A percentile compares a stretch with the other conserved stretches of the same genome.
phyloP scores from a whole-genome alignment of 2,797 vertebrate genomes.

The Pempheris klunzingeri region DNA sequence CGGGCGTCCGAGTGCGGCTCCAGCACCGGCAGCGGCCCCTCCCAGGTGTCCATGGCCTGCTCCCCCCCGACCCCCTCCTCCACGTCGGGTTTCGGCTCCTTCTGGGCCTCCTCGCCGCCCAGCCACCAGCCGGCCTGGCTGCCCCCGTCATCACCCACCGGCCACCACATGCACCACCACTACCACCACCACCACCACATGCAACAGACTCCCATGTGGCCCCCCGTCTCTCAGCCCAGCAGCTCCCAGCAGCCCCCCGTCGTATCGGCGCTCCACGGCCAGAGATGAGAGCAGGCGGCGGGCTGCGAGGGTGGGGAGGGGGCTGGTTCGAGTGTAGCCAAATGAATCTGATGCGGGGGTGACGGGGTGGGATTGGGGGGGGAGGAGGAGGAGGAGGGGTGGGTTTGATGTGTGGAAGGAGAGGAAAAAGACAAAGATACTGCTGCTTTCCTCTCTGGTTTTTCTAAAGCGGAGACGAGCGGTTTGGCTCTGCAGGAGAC shows the following conservation, averaged over 20 bases:
- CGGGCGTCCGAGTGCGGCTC: constrained; percentile 88
- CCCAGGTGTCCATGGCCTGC: constrained; percentile 86
- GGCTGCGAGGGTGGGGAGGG: neutral
- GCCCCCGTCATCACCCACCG: constrained; percentile 88
- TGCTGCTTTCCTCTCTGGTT: constrained; percentile 78
- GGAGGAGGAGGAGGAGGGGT: neutral
- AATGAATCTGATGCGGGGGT: constrained; percentile 22
- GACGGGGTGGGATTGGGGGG: neutral
- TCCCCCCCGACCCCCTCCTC: constrained; percentile 89
- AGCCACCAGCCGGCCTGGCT: constrained; percentile 89
- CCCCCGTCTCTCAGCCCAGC: constrained; percentile 83
- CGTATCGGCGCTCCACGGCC: constrained; percentile 87
- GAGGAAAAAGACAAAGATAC: constrained; percentile 52
- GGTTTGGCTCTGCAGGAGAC: constrained; percentile 16
- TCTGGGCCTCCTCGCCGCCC: constrained; percentile 93
- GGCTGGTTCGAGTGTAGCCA: constrained; percentile 44
- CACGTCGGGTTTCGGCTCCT: constrained; percentile 87
- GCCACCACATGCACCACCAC: constrained; percentile 85
- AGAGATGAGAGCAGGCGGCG: constrained; percentile 88
- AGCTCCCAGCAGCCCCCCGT: constrained; percentile 85
- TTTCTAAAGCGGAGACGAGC: constrained; percentile 55
- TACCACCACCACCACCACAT: constrained; percentile 84
- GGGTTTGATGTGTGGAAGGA: constrained; percentile 13
- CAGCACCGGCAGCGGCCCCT: constrained; percentile 69
- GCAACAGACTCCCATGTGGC: constrained; percentile 89